Percentiles rank a stretch among this genome's conserved stretches.
phyloP scores from a whole-genome alignment of 2,888 invertebrate genomes.

The Cataglyphis albicans region DNA sequence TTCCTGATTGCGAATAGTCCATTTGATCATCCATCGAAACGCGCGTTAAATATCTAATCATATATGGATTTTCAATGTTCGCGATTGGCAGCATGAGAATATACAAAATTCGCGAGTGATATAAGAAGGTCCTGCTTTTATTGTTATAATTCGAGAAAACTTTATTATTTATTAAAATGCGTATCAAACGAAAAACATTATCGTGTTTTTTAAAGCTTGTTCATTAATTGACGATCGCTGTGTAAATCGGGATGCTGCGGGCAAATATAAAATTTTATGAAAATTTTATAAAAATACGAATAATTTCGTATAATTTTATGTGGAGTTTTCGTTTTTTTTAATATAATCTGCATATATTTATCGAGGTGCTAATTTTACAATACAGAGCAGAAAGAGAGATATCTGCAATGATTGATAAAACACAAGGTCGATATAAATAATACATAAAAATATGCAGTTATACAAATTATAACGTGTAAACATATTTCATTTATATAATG shows the following conservation, averaged over 20 bases:
- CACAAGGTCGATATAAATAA: not conserved
- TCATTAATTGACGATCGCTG: not conserved
- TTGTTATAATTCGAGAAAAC: conserved; percentile 11
- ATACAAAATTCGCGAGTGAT: not conserved
- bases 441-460: not conserved
- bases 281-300: not conserved
- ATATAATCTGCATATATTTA: not conserved
- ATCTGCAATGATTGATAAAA: not conserved
- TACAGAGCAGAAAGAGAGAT: not conserved
- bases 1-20: conserved; percentile 66
- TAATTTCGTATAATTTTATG: not conserved
- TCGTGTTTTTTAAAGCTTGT: not conserved
- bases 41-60: conserved; percentile 72
- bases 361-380: not conserved
- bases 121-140: conserved; percentile 19
- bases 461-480: not conserved
- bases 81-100: not conserved
- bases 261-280: not conserved
- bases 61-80: conserved; percentile 46
- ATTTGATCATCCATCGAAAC: conserved; percentile 58
- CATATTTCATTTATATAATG: conserved; percentile 19
- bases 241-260: not conserved
- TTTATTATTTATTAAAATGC: not conserved
- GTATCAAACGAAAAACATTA: conserved; percentile 13
- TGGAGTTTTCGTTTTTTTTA: not conserved